phyloP scores from a whole-genome alignment of 2,797 vertebrate genomes.

The Loriculus beryllinus region DNA sequence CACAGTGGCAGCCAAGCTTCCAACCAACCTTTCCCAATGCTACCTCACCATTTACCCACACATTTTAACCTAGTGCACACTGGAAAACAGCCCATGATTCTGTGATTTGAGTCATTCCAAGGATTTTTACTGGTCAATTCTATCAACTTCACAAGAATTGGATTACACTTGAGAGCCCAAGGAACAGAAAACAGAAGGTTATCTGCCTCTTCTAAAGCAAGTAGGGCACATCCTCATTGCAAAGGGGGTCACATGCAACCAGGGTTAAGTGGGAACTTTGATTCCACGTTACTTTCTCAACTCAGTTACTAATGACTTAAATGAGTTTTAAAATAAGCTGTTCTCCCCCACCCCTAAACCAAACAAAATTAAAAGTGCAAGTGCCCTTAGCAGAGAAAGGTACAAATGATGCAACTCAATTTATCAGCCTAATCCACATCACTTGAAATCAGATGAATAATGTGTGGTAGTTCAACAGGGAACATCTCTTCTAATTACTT shows the following conservation, averaged over 20 bases:
- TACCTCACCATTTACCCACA: too few species aligned
- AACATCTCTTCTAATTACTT: slow-evolving; percentile 16
- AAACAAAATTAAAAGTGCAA: background rate
- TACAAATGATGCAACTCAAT: background rate
- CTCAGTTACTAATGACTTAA: background rate
- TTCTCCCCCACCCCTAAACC: too few species aligned
- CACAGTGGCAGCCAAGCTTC: background rate
- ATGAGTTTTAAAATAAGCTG: background rate
- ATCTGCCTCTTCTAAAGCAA: background rate
- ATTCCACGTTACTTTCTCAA: background rate
- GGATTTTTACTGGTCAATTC: background rate
- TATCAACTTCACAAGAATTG: background rate
- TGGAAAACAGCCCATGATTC: background rate
- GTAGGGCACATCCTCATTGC: background rate
- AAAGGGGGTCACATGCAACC: background rate
- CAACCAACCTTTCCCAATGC: fast-evolving
- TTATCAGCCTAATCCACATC: background rate
- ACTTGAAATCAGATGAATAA: background rate
- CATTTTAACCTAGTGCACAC: fast-evolving
- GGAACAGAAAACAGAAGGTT: background rate
- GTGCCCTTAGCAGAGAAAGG: background rate
- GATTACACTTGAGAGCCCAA: background rate
- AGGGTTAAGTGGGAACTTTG: background rate
- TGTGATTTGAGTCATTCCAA: background rate
- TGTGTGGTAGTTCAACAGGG: background rate